Evolutionary conservation across 1,140 invertebrate species (phyloP).

Genomic region (Drosophila erecta): DNA sequence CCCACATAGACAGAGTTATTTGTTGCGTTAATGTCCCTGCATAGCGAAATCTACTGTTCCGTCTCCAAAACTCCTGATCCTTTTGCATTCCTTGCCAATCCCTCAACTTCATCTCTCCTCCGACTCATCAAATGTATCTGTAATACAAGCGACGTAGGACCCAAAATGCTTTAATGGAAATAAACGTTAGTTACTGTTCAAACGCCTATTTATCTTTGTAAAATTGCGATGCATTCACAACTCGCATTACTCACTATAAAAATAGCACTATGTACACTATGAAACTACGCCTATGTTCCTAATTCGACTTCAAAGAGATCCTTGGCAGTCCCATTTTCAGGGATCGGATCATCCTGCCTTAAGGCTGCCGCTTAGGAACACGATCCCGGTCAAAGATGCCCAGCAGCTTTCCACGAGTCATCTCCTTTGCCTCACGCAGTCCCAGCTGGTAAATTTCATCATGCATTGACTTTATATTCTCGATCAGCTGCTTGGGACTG

Average conservation of each 20-base stretch:
- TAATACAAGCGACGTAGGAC: slow-evolving; percentile 23
- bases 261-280: slow-evolving; percentile 18
- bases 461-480: slow-evolving; percentile 96
- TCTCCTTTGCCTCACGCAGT: slow-evolving; percentile 97
- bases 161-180: slow-evolving; percentile 59
- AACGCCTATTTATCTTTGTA: not conserved
- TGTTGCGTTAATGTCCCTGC: slow-evolving; percentile 29
- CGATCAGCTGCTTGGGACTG: slow-evolving; percentile 91
- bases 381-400: slow-evolving; percentile 89
- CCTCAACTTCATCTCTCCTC: slow-evolving; percentile 1
- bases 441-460: slow-evolving; percentile 97
- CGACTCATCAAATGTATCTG: slow-evolving; percentile 24
- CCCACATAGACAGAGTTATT: slow-evolving; percentile 20
- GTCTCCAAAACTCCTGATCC: slow-evolving; percentile 22
- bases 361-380: slow-evolving; percentile 35
- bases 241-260: slow-evolving; percentile 10
- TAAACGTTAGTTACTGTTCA: slow-evolving; percentile 67
- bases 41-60: slow-evolving; percentile 59
- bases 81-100: not conserved
- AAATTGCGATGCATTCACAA: not conserved
- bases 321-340: not conserved
- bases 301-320: slow-evolving; percentile 1
- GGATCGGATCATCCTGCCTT: not conserved
- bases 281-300: not conserved
- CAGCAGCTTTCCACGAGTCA: slow-evolving; percentile 97